phyloP scores from a whole-genome alignment of 2,888 invertebrate species.

The Diplolepis rosae region DNA sequence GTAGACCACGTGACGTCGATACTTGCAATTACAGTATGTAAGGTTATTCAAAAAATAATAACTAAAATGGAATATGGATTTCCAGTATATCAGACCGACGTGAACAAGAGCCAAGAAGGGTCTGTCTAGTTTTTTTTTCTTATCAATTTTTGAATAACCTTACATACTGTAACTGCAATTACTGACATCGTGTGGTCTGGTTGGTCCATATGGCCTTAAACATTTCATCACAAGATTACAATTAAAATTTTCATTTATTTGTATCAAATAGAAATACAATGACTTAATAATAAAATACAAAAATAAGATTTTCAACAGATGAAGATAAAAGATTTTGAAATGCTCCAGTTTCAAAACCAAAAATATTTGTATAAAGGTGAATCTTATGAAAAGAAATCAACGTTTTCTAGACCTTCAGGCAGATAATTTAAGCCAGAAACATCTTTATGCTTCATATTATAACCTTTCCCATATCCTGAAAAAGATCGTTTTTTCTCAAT shows the following conservation, averaged over 20 bases:
- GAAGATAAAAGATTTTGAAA: neutral
- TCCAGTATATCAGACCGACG: too few species aligned
- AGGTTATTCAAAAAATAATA: too few species aligned
- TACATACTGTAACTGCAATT: too few species aligned
- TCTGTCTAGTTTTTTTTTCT: too few species aligned
- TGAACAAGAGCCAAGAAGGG: too few species aligned
- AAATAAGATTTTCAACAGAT: neutral
- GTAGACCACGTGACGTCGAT: too few species aligned
- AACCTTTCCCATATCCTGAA: conserved; percentile 80
- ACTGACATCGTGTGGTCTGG: too few species aligned
- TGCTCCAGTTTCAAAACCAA: neutral
- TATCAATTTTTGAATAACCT: too few species aligned
- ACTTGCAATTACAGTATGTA: too few species aligned
- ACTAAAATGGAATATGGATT: too few species aligned
- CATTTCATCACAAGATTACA: too few species aligned
- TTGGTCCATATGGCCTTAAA: too few species aligned
- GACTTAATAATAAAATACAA: neutral
- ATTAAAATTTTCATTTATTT: neutral
- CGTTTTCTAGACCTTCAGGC: conserved; percentile 80
- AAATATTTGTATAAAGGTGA: neutral
- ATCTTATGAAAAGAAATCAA: conserved; percentile 76
- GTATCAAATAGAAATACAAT: neutral
- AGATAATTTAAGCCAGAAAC: conserved; percentile 79
- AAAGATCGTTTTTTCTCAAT: conserved; percentile 35
- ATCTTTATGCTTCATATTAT: conserved; percentile 77